Percentiles rank a stretch among this genome's conserved stretches.
Conservation (phyloP, 2,113 vertebrate species). For the Promerops cafer region DNA sequence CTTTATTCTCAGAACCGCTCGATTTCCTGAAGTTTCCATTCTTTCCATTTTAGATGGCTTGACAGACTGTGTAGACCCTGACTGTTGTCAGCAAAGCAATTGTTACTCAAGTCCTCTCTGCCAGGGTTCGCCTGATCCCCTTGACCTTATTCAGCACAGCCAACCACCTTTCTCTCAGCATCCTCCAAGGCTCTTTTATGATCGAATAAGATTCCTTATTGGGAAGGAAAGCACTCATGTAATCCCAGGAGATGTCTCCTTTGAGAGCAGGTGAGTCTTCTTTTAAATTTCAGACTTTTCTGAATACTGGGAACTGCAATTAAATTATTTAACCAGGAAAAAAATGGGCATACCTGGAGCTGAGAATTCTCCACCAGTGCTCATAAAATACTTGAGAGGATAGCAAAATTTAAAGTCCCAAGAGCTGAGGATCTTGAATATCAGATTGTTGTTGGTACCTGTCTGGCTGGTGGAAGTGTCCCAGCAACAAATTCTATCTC, state of each 20-base stretch:
- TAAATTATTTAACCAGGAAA: background rate
- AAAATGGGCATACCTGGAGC: background rate
- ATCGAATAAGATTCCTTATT: constrained; percentile 89
- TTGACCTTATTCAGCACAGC: constrained; percentile 90
- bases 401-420: background rate
- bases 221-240: constrained; percentile 93
- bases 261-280: constrained; percentile 87
- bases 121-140: constrained; percentile 93
- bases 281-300: background rate
- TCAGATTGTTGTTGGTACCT: background rate
- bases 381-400: background rate
- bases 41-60: constrained; percentile 80
- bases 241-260: constrained; percentile 88
- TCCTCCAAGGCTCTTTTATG: constrained; percentile 85
- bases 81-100: constrained; percentile 92
- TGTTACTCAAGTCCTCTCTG: constrained; percentile 90
- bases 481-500: background rate
- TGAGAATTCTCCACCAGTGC: background rate
- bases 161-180: constrained; percentile 77
- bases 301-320: background rate
- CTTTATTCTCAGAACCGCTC: background rate
- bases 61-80: constrained; percentile 93
- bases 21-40: background rate
- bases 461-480: background rate
- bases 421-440: background rate